Conservation (phyloP, 2,888 invertebrate genomes). For the Archips crataeganus region DNA sequence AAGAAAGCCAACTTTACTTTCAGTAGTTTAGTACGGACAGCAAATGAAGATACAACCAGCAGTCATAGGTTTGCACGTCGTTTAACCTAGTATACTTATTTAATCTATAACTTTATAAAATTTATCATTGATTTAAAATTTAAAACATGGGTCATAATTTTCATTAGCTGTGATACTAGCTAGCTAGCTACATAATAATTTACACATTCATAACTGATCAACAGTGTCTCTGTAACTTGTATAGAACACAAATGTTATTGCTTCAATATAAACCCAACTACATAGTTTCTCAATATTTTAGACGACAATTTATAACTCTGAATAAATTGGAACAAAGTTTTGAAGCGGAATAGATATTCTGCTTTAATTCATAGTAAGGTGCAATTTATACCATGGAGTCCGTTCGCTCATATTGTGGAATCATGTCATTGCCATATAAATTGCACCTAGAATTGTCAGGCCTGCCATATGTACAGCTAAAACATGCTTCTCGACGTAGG, state of each 20-base stretch:
- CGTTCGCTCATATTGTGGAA: not conserved
- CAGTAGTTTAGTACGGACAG: conserved; percentile 15
- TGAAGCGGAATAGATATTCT: conserved; percentile 4
- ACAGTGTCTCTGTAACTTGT: not conserved
- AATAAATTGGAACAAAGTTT: not conserved
- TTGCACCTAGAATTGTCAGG: conserved; percentile 16
- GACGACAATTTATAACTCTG: conserved; percentile 27
- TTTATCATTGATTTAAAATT: conserved; percentile 36
- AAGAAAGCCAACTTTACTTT: not conserved
- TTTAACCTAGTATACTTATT: conserved; percentile 8
- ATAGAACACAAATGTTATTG: not conserved
- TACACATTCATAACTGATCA: conserved; percentile 6
- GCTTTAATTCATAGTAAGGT: not conserved
- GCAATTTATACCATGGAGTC: not conserved
- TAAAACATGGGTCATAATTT: conserved; percentile 39
- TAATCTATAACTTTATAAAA: not conserved
- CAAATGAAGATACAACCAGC: conserved; percentile 38
- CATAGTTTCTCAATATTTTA: not conserved
- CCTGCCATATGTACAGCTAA: conserved; percentile 21
- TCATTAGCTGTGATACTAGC: conserved; percentile 21
- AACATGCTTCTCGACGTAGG: not conserved
- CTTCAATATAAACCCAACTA: not conserved
- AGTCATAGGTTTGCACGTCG: conserved; percentile 41
- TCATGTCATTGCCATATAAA: not conserved
- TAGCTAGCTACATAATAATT: not conserved